Base-by-base conservation (phyloP, 1,140 invertebrate genomes). In the Drosophila punjabiensis region DNA sequence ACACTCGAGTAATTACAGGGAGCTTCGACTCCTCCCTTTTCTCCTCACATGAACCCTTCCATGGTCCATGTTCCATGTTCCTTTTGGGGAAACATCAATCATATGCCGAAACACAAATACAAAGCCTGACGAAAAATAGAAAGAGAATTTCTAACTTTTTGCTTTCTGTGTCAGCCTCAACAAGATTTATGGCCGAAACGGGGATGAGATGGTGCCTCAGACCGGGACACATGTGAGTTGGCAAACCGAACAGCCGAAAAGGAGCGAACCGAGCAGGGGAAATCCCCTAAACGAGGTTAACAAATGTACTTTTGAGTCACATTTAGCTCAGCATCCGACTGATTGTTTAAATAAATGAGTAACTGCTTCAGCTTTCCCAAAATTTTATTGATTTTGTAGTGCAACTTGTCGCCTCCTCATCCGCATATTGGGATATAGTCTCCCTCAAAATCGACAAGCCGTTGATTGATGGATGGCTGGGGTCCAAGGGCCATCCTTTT, bases 161-260 rank as follows among this genome's bases (percentile, higher is more conserved):
- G 45, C 61, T 64, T 76, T 81, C 76, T 79, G 76, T 80, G 78
- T 67, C 77, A 80, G 61, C n/a, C 60, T 53, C 37, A 66, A 62
- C 39, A 88, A 85, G 79, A 90, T 90, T 89, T 89, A 90, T 90
- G 82, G 67, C 74, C 78, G 45, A 81, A 71, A 64, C 52, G 37
- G 55, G 76, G 43, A 62, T 24, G 65, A 64, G 66, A 64, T 62
- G 58, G 33, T 5, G 8, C 35, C 41, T 20, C 55, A 30, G 14
- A 28, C 30, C 32, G 14, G 30, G 32, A 45, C 74, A 89, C 84
- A 84, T 85, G 74, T 79, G 85, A 67, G 53, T 41, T 43, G 28
- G 55, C 37, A 41, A 64, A 52, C 70, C 65, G 52, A 66, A 68
- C 14, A 20, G 32, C n/a, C 37, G 24, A 63, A 79, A 58, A 33